Evolutionary conservation across 2,888 invertebrate species (phyloP), one percentile per base, ranked within the genome.

Genomic region (Epistrophe eligans): DNA sequence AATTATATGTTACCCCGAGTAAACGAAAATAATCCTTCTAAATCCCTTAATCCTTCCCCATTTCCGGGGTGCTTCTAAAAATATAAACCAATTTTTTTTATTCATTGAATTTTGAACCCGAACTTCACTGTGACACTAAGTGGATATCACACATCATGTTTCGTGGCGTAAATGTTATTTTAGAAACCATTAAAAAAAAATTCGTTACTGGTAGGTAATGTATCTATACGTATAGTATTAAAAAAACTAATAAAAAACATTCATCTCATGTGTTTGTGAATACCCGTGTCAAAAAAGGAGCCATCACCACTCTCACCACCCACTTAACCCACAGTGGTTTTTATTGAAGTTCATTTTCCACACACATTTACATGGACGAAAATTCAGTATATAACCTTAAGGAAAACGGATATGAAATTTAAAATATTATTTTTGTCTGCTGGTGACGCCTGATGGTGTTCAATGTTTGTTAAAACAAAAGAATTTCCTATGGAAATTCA

Each of bases 391-490:
- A 24, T 8, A 55, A n/a, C 48, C 66, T 32, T 13, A 66, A 13
- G 17, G 17, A 32, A 48, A 66, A 35, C n/a, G 48, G 11, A 32
- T 66, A 48, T 48, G 48, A 48, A 66, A 66, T 48, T 66, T 35
- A 66, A 48, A 66, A 66, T n/a, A n/a, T 66, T 48, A 48, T 48
- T 66, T 48, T 32, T 64, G 45, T 48, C 64, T 66, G 64, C 7
- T 48, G 11, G 32, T 66, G 64, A 66, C 17, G 48, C 66, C 66
- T 35, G 32, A 48, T 32, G 45, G 28, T 66, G 32, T 66, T 32
- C 17, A 48, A 48, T 48, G 32, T 10, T 48, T 17, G 32, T 4
- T 13, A 13, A 66, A 66, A 66, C 66, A 66, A 66, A 66, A 4
- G 66, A 66, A 66, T 64, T 32, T 45, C 43, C 43, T 45, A 17